Evolutionary conservation across 2,888 invertebrate genomes (phyloP).

Genomic region (Agrochola lychnidis): DNA sequence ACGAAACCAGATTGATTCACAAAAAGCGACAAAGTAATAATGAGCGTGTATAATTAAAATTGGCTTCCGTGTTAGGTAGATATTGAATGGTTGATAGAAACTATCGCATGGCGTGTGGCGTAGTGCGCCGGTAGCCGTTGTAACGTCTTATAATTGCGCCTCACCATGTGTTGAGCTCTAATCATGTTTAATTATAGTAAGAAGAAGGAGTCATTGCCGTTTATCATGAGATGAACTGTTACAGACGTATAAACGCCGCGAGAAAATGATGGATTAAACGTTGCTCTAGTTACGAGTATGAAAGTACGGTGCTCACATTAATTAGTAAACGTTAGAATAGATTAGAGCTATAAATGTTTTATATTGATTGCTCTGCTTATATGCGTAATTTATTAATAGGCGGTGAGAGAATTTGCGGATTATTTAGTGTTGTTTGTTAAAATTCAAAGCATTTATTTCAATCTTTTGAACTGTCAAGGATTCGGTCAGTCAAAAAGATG

Average conservation of each 20-base stretch:
- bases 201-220: conserved; percentile 88
- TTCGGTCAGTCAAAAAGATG: neutral
- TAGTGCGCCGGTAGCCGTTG: conserved; percentile 84
- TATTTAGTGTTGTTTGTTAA: neutral
- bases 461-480: neutral
- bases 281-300: conserved; percentile 62
- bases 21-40: conserved; percentile 75
- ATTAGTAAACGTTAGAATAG: conserved; percentile 59
- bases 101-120: conserved; percentile 84
- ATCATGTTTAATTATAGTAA: conserved; percentile 89
- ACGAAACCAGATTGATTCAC: conserved; percentile 60
- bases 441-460: neutral
- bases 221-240: conserved; percentile 90
- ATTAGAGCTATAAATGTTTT: conserved; percentile 47
- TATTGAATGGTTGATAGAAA: conserved; percentile 85
- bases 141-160: conserved; percentile 88
- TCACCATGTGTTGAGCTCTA: conserved; percentile 89
- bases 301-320: conserved; percentile 58
- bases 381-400: conserved; percentile 8
- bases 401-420: neutral
- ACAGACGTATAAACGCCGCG: conserved; percentile 82
- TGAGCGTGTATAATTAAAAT: conserved; percentile 78
- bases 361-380: conserved; percentile 32
- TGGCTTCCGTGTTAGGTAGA: conserved; percentile 83
- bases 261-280: conserved; percentile 82